These are phyloP conservation scores for Tinea trinotella DNA, from an alignment of 2,888 invertebrate genomes.

Conservation along the genomic window DNA sequence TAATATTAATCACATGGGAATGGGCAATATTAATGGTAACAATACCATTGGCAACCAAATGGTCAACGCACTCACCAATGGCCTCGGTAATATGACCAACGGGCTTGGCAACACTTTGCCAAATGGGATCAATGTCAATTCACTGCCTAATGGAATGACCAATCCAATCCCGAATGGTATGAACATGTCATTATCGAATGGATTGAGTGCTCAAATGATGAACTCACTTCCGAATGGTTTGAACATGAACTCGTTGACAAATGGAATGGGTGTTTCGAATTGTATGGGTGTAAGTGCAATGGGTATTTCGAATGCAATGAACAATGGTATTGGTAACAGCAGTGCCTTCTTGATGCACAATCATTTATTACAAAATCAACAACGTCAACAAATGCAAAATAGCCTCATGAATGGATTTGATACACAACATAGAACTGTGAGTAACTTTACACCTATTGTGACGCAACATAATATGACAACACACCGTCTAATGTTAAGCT, in stretches of 20 bases:
- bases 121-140: not conserved
- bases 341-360: slow-evolving; percentile 34
- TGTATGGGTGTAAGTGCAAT: slow-evolving; percentile 24
- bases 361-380: slow-evolving; percentile 36
- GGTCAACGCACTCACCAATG: not conserved
- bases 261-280: slow-evolving; percentile 19
- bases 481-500: too few species aligned
- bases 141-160: slow-evolving; percentile 17
- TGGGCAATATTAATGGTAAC: slow-evolving; percentile 24
- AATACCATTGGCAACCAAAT: slow-evolving; percentile 27
- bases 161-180: slow-evolving; percentile 20
- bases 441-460: too few species aligned
- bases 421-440: slow-evolving; percentile 48
- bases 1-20: not conserved
- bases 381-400: slow-evolving; percentile 37
- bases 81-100: not conserved
- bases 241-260: slow-evolving; percentile 16
- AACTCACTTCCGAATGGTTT: slow-evolving; percentile 18
- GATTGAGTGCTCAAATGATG: slow-evolving; percentile 18
- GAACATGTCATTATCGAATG: slow-evolving; percentile 22
- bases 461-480: too few species aligned
- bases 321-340: not conserved
- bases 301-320: slow-evolving; percentile 23
- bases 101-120: not conserved
- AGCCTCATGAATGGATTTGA: slow-evolving; percentile 56